Evolutionary conservation across 2,888 invertebrate species (phyloP).

Genomic region (Matsumyia berberina): DNA sequence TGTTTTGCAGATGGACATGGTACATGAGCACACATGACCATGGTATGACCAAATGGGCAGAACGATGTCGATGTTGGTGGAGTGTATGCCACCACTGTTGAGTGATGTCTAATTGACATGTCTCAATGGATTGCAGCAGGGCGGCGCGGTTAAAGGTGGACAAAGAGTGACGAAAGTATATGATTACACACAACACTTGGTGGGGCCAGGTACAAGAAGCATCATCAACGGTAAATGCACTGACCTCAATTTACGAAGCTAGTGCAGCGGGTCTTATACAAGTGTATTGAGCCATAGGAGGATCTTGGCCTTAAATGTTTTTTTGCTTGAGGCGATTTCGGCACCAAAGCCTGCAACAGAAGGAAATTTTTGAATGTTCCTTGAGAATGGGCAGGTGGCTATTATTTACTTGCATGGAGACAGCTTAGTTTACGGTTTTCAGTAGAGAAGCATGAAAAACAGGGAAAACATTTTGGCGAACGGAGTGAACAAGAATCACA

Average conservation of each 20-base stretch:
- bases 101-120: constrained; percentile 53
- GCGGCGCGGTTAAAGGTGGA: constrained; percentile 10
- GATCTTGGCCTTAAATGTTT: too few relatives aligned
- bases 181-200: background rate
- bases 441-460: too few relatives aligned
- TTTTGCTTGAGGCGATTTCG: too few relatives aligned
- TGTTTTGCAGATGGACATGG: constrained; percentile 35
- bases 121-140: constrained; percentile 4
- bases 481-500: too few relatives aligned
- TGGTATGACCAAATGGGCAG: constrained; percentile 32
- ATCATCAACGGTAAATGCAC: too few relatives aligned
- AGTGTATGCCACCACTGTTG: constrained; percentile 20
- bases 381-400: too few relatives aligned
- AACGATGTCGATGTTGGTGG: background rate
- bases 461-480: too few relatives aligned
- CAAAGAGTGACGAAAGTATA: constrained; percentile 2
- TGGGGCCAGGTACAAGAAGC: background rate
- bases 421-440: too few relatives aligned
- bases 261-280: too few relatives aligned
- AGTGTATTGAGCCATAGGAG: background rate
- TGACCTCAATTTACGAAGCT: background rate
- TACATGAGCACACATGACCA: constrained; percentile 52
- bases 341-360: too few relatives aligned
- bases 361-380: too few relatives aligned
- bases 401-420: too few relatives aligned